Conservation (phyloP, 2,113 vertebrate genomes). For the Gymnocephalus cernua region DNA sequence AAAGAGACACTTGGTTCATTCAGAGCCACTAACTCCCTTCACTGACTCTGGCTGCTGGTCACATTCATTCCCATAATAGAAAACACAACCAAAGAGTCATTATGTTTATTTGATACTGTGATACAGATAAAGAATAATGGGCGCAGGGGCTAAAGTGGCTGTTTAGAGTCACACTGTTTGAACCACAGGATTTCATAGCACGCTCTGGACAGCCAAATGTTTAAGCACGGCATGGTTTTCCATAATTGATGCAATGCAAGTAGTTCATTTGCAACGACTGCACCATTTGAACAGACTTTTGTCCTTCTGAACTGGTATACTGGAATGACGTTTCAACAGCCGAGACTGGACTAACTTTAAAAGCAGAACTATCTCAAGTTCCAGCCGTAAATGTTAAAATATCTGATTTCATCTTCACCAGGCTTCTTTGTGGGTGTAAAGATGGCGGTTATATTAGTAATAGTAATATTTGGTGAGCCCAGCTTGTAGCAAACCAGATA, state of each 20-base stretch:
- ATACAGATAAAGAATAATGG: slow-evolving; percentile 15
- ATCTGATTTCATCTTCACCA: not conserved
- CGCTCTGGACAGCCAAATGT: not conserved
- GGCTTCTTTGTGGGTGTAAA: not conserved
- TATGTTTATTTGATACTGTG: not conserved
- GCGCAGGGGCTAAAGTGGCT: not conserved
- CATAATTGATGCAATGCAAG: not conserved
- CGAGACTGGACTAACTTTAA: not conserved
- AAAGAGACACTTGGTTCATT: not conserved
- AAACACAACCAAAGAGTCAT: not conserved
- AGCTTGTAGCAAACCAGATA: not conserved
- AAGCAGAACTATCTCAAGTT: not conserved
- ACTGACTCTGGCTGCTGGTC: not conserved
- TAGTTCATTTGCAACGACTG: not conserved
- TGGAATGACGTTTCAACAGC: not conserved
- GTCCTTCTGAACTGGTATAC: not conserved
- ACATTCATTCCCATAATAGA: not conserved
- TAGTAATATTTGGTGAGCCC: not conserved
- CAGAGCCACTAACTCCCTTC: not conserved
- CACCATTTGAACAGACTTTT: not conserved
- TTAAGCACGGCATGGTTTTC: not conserved
- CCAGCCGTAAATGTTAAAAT: not conserved
- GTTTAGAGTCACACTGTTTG: not conserved
- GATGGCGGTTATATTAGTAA: not conserved
- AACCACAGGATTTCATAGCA: not conserved